These are phyloP conservation scores for Galbula dea DNA, from an alignment of 2,113 vertebrate species.

Conservation along the genomic window DNA sequence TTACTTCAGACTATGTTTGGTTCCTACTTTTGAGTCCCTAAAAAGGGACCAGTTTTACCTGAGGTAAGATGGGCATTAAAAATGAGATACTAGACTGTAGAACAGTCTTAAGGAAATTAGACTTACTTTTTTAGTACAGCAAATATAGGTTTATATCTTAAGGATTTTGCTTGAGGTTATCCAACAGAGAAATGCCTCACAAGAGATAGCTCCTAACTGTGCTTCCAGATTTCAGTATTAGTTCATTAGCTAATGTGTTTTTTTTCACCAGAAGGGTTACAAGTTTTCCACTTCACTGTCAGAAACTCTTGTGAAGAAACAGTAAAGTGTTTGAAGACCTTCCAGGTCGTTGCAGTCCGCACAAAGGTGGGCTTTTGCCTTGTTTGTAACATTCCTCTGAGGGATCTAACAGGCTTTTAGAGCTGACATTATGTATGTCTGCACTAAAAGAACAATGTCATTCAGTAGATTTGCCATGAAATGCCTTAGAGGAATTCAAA, in stretches of 20 bases:
- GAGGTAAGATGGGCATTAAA: neutral
- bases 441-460: neutral
- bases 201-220: neutral
- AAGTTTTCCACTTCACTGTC: neutral
- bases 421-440: neutral
- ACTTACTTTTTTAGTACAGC: neutral
- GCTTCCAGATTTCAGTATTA: neutral
- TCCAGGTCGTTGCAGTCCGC: neutral
- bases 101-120: neutral
- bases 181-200: neutral
- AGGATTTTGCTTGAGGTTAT: neutral
- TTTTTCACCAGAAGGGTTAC: neutral
- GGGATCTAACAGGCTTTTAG: neutral
- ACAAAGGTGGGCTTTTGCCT: neutral
- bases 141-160: neutral
- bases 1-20: neutral
- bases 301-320: neutral
- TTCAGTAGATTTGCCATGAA: neutral
- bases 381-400: neutral
- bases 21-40: neutral
- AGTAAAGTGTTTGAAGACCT: neutral
- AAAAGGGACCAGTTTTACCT: neutral
- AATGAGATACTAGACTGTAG: neutral
- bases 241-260: neutral
- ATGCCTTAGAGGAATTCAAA: constrained; percentile 21